Percentiles rank a stretch among this genome's conserved stretches.
Evolutionary conservation across 2,113 vertebrate species (phyloP).

Genomic region (Corythoichthys intestinalis): DNA sequence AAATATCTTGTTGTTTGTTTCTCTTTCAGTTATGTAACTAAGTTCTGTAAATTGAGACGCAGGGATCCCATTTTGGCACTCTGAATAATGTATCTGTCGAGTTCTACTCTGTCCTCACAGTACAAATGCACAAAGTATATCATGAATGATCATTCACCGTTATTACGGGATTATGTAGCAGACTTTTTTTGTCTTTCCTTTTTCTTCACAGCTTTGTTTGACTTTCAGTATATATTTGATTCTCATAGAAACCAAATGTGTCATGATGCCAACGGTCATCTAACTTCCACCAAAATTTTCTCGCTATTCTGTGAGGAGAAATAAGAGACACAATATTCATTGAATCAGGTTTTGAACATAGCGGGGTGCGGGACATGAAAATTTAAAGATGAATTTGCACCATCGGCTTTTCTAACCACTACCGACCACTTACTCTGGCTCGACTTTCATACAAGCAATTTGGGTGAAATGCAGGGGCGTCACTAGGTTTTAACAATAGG

Average conservation of each 20-base stretch:
- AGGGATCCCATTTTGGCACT: slow-evolving; percentile 59
- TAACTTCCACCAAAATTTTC: slow-evolving; percentile 9
- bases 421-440: too few relatives aligned
- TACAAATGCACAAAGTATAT: slow-evolving; percentile 72
- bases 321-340: neutral
- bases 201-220: slow-evolving; percentile 12
- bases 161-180: slow-evolving; percentile 45
- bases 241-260: slow-evolving; percentile 13
- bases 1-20: neutral
- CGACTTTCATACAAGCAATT: too few relatives aligned
- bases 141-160: slow-evolving; percentile 72
- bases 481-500: too few relatives aligned
- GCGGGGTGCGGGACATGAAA: slow-evolving; percentile 8
- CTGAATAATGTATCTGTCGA: slow-evolving; percentile 87
- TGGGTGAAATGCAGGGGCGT: too few relatives aligned
- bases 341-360: neutral
- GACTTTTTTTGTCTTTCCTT: slow-evolving; percentile 18
- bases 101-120: slow-evolving; percentile 78
- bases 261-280: neutral
- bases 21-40: neutral
- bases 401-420: too few relatives aligned
- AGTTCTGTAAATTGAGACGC: slow-evolving; percentile 22
- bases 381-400: slow-evolving; percentile 2
- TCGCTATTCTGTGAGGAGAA: neutral
- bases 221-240: slow-evolving; percentile 14